Evolutionary conservation across 2,797 vertebrate genomes (phyloP).

Genomic region (Centropyge bicolor): DNA sequence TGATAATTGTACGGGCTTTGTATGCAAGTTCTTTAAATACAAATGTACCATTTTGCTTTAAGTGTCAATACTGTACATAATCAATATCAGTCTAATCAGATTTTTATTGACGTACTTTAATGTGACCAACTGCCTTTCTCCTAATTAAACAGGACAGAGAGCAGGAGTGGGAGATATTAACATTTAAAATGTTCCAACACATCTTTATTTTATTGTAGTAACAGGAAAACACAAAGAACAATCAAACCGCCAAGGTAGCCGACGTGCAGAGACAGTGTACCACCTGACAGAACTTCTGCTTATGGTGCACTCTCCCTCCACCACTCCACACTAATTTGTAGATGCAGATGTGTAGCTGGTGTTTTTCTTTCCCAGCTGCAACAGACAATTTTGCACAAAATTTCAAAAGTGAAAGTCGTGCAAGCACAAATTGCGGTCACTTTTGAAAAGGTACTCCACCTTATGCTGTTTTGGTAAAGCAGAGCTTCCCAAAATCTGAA

Average conservation of each 20-base stretch:
- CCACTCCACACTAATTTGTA: background rate
- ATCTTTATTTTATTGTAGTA: background rate
- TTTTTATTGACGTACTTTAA: background rate
- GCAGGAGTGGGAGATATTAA: conserved; percentile 1
- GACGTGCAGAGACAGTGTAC: conserved; percentile 1
- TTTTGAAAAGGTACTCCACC: background rate
- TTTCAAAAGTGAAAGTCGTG: background rate
- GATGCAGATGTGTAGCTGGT: background rate
- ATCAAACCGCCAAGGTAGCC: background rate
- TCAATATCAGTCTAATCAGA: background rate
- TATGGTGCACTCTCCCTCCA: background rate
- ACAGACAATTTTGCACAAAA: background rate
- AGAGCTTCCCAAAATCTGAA: background rate
- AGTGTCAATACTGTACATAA: background rate
- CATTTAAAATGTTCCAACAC: conserved; percentile 2
- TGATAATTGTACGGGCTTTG: conserved; percentile 41
- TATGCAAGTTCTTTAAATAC: conserved; percentile 19
- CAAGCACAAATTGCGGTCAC: background rate
- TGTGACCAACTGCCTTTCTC: background rate
- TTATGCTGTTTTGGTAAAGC: background rate
- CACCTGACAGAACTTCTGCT: background rate
- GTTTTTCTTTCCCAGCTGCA: background rate
- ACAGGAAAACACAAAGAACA: background rate
- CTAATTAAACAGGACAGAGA: background rate
- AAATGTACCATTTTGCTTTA: background rate